phyloP scores from a whole-genome alignment of 2,888 invertebrate species.

The Conus canariensis region DNA sequence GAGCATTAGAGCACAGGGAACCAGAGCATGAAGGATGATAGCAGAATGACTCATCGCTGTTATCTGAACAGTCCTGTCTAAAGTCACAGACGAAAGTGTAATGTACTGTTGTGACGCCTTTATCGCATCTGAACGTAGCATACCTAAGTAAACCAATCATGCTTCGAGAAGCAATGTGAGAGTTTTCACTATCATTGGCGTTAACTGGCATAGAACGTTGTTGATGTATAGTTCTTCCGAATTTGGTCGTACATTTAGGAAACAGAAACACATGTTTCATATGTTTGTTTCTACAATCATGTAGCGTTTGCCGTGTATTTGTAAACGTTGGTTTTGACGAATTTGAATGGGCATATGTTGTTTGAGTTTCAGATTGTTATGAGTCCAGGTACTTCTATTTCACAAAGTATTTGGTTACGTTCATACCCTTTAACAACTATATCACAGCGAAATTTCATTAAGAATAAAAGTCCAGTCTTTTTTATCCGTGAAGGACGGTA shows the following conservation, averaged over 20 bases:
- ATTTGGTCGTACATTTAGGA: background rate
- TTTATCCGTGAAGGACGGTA: background rate
- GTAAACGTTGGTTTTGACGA: background rate
- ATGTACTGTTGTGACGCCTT: background rate
- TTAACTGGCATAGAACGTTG: background rate
- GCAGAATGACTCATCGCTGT: slow-evolving; percentile 17
- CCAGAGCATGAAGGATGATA: background rate
- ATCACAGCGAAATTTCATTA: background rate
- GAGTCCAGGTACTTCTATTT: background rate
- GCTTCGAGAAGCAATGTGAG: too few relatives aligned
- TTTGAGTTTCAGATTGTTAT: background rate
- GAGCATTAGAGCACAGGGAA: background rate
- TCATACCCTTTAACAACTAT: background rate
- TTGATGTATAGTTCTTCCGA: background rate
- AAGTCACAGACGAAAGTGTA: background rate
- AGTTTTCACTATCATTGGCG: background rate
- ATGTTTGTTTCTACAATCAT: background rate
- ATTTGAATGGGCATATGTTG: background rate
- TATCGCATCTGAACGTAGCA: background rate
- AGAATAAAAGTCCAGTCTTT: background rate
- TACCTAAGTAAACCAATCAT: background rate
- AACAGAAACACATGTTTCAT: background rate
- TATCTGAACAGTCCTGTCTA: slow-evolving; percentile 6
- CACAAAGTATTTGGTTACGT: background rate
- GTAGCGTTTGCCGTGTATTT: background rate